Conservation (phyloP, 2,113 vertebrate genomes). For the Madoqua kirkii region DNA sequence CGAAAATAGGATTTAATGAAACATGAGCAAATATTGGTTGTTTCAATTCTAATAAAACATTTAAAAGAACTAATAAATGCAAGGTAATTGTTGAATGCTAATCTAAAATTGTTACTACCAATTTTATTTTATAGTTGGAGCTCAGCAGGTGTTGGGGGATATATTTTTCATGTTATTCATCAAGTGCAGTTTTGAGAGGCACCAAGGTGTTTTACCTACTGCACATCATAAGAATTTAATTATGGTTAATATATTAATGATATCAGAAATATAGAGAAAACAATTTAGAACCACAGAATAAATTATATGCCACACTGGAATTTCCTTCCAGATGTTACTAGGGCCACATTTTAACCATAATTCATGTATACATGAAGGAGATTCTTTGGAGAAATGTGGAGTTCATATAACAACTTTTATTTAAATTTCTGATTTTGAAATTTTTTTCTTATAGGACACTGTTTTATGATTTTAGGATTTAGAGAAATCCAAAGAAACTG, state of each 20-base stretch:
- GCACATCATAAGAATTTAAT: constrained; percentile 27
- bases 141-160: constrained; percentile 51
- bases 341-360: constrained; percentile 3
- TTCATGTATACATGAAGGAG: not conserved
- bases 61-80: constrained; percentile 65
- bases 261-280: constrained; percentile 30
- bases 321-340: constrained; percentile 32
- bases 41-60: constrained; percentile 74
- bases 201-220: constrained; percentile 41
- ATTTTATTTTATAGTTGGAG: constrained; percentile 60
- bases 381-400: not conserved
- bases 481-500: not conserved
- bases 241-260: constrained; percentile 47
- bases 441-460: not conserved
- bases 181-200: constrained; percentile 55
- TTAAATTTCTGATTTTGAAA: not conserved
- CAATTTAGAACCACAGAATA: not conserved
- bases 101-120: constrained; percentile 67
- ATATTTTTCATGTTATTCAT: constrained; percentile 56
- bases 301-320: not conserved
- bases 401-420: not conserved
- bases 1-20: constrained; percentile 79
- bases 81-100: constrained; percentile 77
- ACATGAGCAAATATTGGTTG: constrained; percentile 74
- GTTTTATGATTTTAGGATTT: not conserved